Evolutionary conservation across 2,113 vertebrate genomes (phyloP), one percentile per base, ranked within the genome.

Genomic region (Sinocyclocheilus rhinocerous): DNA sequence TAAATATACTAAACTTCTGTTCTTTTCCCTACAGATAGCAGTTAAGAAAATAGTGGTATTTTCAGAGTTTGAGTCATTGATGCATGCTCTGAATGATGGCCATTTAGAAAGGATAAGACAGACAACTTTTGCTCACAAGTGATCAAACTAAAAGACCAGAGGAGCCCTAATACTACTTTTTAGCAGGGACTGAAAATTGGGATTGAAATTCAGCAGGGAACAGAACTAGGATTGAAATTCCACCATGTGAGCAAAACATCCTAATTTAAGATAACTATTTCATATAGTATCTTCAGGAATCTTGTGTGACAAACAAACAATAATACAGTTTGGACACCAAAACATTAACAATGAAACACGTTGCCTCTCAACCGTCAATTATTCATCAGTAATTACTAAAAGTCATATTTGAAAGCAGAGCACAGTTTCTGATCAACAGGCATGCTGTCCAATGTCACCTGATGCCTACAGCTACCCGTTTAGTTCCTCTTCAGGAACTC

Each of bases 71-170:
- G 0, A 12, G 72, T 24, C 11, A 24, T 22, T 45, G 33, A 24
- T 45, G 42, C 72, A 22, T 70, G 77, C 29, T 75, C 69, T 70
- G 76, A 79, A 84, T 86, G 79, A 91, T 76, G 83, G 85, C 72
- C 75, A 87, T 86, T 89, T 88, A 91, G 81, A 87, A 76, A 70
- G 50, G 75, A 29, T 48, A 7, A 59, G 87, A 87, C 81, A 84
- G 87, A 82, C 87, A 91, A 83, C 87, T 86, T 90, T 88, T 75
- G 11, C 70, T 75, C 39, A 39, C 20, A 39, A 42, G 33, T 72
- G 36, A 72, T 72, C 9, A 24, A 75, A 48, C 20, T 75, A 39
- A 42, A 9, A 42, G 18, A 72, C 9, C 20, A n/a, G 1, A n/a
- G 22, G 22, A n/a, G 0, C 16, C 16, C 67, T 70, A 70, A 36